Conservation (phyloP, 2,113 vertebrate genomes). For the Onychostoma macrolepis region DNA sequence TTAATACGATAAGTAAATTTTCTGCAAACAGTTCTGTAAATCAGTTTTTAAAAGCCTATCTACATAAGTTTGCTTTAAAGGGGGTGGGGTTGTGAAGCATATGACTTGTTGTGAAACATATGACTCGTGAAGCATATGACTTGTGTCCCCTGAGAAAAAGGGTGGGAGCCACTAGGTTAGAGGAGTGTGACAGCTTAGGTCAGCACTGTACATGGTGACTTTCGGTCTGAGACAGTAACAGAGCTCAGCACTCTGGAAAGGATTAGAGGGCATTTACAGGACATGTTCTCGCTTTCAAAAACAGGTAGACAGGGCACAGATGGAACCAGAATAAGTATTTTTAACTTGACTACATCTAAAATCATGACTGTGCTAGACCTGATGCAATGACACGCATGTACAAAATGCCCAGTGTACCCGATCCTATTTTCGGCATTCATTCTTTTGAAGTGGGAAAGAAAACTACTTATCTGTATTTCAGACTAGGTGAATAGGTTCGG, state of each 20-base stretch:
- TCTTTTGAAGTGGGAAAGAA: neutral
- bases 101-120: neutral
- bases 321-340: neutral
- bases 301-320: neutral
- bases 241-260: neutral
- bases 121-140: constrained; percentile 8
- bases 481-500: neutral
- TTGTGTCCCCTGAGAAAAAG: neutral
- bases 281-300: neutral
- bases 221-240: neutral
- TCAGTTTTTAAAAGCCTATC: neutral
- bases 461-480: neutral
- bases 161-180: neutral
- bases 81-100: neutral
- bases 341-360: constrained; percentile 1
- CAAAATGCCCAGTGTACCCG: neutral
- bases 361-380: neutral
- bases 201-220: neutral
- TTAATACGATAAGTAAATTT: neutral
- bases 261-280: constrained; percentile 2
- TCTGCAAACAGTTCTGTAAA: neutral
- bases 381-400: neutral
- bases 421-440: neutral
- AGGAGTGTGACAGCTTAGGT: constrained; percentile 9
- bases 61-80: neutral